Percentiles rank a stretch among this genome's conserved stretches.
These are phyloP conservation scores for Cynodonichthys magdalenae DNA, from an alignment of 2,797 vertebrate genomes.

Conservation along the genomic window DNA sequence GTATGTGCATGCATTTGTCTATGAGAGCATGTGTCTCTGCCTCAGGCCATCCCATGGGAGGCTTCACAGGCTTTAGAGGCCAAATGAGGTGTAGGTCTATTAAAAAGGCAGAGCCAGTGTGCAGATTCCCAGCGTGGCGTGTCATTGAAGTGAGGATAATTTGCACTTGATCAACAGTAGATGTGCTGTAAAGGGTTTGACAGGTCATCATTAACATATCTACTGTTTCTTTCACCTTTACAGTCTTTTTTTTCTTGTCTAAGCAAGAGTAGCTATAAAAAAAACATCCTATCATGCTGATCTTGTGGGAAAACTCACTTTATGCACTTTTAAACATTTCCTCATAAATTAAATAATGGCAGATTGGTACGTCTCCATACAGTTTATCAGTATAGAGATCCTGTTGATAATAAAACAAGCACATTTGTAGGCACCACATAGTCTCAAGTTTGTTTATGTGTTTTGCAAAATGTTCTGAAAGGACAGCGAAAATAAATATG, in stretches of 20 bases:
- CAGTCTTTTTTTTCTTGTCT: slow-evolving; percentile 9
- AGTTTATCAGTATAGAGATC: slow-evolving; percentile 68
- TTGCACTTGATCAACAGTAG: slow-evolving; percentile 80
- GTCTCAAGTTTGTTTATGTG: slow-evolving; percentile 40
- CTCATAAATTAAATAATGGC: slow-evolving; percentile 61
- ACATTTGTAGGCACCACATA: slow-evolving; percentile 49
- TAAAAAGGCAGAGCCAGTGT: slow-evolving; percentile 79
- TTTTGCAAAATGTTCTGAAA: slow-evolving; percentile 56
- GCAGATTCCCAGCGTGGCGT: slow-evolving; percentile 78
- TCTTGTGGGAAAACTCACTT: slow-evolving; percentile 48
- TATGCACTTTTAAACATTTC: slow-evolving; percentile 63
- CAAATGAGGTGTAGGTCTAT: slow-evolving; percentile 91
- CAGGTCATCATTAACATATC: slow-evolving; percentile 47
- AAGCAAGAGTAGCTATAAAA: slow-evolving; percentile 25
- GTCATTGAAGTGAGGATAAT: slow-evolving; percentile 82
- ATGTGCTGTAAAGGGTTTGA: slow-evolving; percentile 57
- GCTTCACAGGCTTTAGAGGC: slow-evolving; percentile 87
- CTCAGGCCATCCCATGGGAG: slow-evolving; percentile 82
- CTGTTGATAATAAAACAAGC: slow-evolving; percentile 58
- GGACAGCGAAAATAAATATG: slow-evolving; percentile 77
- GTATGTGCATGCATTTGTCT: slow-evolving; percentile 63
- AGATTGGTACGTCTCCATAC: slow-evolving; percentile 37
- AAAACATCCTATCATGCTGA: slow-evolving; percentile 15
- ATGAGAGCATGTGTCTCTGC: slow-evolving; percentile 51
- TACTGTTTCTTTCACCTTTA: slow-evolving; percentile 9